These are phyloP conservation scores for Pilophorus perplexus DNA, from an alignment of 2,888 invertebrate genomes.

Conservation along the genomic window DNA sequence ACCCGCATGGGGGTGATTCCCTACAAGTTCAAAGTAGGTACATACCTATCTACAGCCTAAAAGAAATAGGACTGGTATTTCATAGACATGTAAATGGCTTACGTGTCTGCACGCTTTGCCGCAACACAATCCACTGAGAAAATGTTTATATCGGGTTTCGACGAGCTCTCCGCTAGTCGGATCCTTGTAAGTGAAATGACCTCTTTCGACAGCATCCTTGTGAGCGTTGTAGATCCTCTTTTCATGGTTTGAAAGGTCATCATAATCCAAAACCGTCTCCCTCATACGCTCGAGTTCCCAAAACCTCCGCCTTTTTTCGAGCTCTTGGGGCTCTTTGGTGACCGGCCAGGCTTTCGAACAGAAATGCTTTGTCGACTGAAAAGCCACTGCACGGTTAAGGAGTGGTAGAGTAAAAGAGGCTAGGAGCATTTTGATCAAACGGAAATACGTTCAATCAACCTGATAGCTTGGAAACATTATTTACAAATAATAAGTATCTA, in stretches of 20 bases:
- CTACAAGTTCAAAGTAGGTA: no score
- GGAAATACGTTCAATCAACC: no score
- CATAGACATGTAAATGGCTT: no score
- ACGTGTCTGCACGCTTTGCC: constrained; percentile 51
- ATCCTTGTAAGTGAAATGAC: constrained; percentile 51
- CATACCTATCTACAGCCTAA: no score
- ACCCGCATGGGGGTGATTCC: no score
- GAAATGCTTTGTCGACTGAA: neutral
- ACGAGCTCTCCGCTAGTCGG: constrained; percentile 49
- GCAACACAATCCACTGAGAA: constrained; percentile 50
- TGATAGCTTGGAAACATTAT: no score
- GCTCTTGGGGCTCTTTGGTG: neutral
- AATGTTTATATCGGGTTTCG: constrained; percentile 50
- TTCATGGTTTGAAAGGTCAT: constrained; percentile 45
- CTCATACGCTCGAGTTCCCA: constrained; percentile 47
- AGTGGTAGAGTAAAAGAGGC: no score
- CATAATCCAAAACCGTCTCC: constrained; percentile 43
- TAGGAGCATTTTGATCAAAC: no score
- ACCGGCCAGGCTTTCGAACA: constrained; percentile 7
- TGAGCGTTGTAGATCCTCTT: constrained; percentile 48
- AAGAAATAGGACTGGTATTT: no score
- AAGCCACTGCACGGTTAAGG: no score
- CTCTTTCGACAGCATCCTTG: constrained; percentile 48
- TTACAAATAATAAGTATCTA: no score
- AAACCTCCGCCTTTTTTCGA: constrained; percentile 42